phyloP scores from a whole-genome alignment of 2,113 vertebrate genomes.

The Xenopus borealis region DNA sequence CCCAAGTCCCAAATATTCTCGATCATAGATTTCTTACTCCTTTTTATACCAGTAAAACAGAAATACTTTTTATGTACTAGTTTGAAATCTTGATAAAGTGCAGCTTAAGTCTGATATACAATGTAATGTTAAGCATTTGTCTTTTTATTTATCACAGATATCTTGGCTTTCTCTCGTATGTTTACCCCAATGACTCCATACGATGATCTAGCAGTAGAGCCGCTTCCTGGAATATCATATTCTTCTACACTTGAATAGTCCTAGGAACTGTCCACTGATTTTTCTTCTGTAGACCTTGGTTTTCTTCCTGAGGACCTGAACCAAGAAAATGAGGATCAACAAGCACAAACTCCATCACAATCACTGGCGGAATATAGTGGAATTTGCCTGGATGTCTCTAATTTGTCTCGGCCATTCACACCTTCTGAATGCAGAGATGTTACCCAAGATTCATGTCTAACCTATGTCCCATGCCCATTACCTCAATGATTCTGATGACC shows the following conservation, averaged over 20 bases:
- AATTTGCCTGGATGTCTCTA: constrained; percentile 39
- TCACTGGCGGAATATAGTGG: constrained; percentile 47
- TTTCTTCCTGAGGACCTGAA: constrained; percentile 84
- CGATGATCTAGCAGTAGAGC: constrained; percentile 56
- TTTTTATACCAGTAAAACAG: too few species aligned
- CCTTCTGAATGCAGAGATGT: constrained; percentile 33
- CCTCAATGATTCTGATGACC: constrained; percentile 79
- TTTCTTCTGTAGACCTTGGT: constrained; percentile 81
- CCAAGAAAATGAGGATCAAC: constrained; percentile 52
- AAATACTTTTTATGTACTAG: too few species aligned
- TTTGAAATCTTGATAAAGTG: too few species aligned
- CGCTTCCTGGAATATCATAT: constrained; percentile 43
- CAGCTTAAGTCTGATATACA: too few species aligned
- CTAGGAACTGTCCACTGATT: constrained; percentile 59
- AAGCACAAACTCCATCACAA: constrained; percentile 24
- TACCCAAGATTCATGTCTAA: constrained; percentile 49
- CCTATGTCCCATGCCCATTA: constrained; percentile 62
- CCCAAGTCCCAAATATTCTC: too few species aligned
- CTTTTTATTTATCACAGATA: constrained; percentile 48
- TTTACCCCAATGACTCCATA: constrained; percentile 57
- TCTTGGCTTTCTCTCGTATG: constrained; percentile 45
- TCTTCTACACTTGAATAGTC: constrained; percentile 51
- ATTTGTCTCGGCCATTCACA: neutral
- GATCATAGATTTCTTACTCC: too few species aligned
- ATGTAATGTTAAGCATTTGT: too few species aligned